phyloP scores from a whole-genome alignment of 2,113 vertebrate genomes.

The Orthochromis malagaraziensis region DNA sequence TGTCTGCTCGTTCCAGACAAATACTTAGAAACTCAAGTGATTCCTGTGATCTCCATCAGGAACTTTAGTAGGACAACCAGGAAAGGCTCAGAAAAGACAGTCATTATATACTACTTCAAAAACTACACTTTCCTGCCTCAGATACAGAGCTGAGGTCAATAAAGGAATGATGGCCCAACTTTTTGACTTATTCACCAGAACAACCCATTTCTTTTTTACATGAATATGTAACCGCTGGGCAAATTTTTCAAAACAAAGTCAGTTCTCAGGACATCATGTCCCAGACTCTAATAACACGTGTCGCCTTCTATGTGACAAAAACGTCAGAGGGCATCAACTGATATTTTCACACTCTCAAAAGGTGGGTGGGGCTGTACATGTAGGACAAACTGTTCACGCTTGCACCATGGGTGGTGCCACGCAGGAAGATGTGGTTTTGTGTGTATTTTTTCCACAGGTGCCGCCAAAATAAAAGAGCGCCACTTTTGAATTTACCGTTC shows the following conservation, averaged over 20 bases:
- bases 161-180: neutral
- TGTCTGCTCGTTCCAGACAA: neutral
- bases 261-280: neutral
- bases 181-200: neutral
- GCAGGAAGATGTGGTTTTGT: conserved; percentile 49
- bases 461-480: conserved; percentile 49
- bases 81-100: neutral
- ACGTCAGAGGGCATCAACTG: neutral
- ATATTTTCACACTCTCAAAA: neutral
- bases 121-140: neutral
- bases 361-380: neutral
- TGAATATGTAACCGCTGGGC: neutral
- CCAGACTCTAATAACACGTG: neutral
- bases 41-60: neutral
- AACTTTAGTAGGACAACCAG: neutral
- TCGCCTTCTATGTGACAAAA: neutral
- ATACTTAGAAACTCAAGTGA: neutral
- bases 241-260: neutral
- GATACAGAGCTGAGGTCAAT: neutral
- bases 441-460: neutral
- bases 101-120: neutral
- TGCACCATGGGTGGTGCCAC: conserved; percentile 13
- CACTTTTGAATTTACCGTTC: conserved; percentile 46
- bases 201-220: neutral
- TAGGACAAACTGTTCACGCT: conserved; percentile 4